A percentile compares a stretch with the other conserved stretches of the same genome.
phyloP scores from a whole-genome alignment of 64 coral and sea anemone species.

The Trachythela sp. region DNA sequence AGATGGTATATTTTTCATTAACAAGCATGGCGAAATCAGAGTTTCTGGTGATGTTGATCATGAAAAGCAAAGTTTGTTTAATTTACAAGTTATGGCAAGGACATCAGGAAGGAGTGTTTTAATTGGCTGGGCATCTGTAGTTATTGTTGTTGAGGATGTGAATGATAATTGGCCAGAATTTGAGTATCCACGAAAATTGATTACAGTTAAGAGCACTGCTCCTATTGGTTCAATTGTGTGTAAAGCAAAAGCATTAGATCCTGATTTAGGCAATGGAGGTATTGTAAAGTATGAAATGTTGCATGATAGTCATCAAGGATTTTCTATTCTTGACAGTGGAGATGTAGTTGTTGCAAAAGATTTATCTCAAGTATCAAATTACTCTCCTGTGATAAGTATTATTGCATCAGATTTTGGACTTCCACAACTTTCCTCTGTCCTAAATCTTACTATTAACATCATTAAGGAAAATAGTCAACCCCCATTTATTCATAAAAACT shows the following conservation, averaged over 20 bases:
- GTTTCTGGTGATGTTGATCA: background rate
- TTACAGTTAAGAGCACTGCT: background rate
- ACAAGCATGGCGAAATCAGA: background rate
- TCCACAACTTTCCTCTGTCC: background rate
- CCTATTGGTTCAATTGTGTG: background rate
- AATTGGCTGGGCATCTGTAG: background rate
- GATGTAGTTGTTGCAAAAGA: background rate
- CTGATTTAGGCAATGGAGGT: background rate
- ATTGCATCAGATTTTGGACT: conserved; percentile 2
- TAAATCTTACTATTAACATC: background rate
- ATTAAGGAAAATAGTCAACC: background rate
- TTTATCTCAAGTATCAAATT: background rate
- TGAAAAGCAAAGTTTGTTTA: conserved; percentile 2
- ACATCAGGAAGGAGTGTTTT: background rate
- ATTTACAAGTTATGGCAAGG: conserved; percentile 11
- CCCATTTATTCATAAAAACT: background rate
- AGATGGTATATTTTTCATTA: background rate
- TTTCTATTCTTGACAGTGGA: background rate
- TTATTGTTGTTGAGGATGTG: conserved; percentile 12
- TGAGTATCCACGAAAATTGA: background rate
- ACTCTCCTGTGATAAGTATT: background rate
- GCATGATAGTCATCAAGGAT: background rate
- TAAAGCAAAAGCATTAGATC: background rate
- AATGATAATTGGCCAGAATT: conserved; percentile 3
- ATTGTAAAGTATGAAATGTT: conserved; percentile 8